Percentiles rank a stretch among this genome's conserved stretches.
phyloP scores from a whole-genome alignment of 2,888 invertebrate genomes.

The Phorcus lineatus region DNA sequence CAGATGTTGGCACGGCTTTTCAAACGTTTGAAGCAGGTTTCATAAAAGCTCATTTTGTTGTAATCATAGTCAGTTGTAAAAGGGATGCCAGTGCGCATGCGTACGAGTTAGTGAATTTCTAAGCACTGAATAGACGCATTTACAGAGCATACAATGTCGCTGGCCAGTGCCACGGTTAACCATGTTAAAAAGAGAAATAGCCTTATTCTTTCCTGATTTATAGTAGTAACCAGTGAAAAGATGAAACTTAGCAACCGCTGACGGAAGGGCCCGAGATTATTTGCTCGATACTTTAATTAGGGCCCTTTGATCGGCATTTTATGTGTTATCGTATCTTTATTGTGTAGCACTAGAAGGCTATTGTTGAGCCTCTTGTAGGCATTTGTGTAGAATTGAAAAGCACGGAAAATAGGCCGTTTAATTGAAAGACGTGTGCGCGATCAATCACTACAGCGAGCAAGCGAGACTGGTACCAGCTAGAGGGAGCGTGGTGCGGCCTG shows the following conservation, averaged over 20 bases:
- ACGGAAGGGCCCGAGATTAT: slow-evolving; percentile 26
- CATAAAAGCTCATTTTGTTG: slow-evolving; percentile 35
- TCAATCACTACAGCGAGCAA: background rate
- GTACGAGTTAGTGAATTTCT: slow-evolving; percentile 29
- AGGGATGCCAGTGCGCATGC: slow-evolving; percentile 33
- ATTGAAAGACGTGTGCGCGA: slow-evolving; percentile 14
- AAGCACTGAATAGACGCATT: slow-evolving; percentile 34
- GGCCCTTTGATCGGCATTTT: slow-evolving; percentile 32
- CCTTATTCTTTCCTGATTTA: slow-evolving; percentile 27
- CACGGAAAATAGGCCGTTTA: slow-evolving; percentile 18
- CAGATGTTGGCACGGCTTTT: slow-evolving; percentile 22
- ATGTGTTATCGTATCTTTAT: slow-evolving; percentile 25
- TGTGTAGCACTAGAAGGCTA: background rate
- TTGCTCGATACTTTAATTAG: slow-evolving; percentile 38
- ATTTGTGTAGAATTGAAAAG: slow-evolving; percentile 1
- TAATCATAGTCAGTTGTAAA: slow-evolving; percentile 33
- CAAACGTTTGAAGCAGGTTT: slow-evolving; percentile 29
- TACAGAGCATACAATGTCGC: slow-evolving; percentile 30
- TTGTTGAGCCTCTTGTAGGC: slow-evolving; percentile 11
- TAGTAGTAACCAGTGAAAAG: slow-evolving; percentile 18
- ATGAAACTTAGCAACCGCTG: slow-evolving; percentile 22
- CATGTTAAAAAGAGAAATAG: slow-evolving; percentile 26
- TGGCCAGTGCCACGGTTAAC: slow-evolving; percentile 9
- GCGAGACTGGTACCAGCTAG: too few species aligned
- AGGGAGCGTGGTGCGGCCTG: too few species aligned